A percentile compares a stretch with the other conserved stretches of the same genome.
These are phyloP conservation scores for Stenichneumon culpator DNA, from an alignment of 2,888 invertebrate genomes.

Conservation along the genomic window DNA sequence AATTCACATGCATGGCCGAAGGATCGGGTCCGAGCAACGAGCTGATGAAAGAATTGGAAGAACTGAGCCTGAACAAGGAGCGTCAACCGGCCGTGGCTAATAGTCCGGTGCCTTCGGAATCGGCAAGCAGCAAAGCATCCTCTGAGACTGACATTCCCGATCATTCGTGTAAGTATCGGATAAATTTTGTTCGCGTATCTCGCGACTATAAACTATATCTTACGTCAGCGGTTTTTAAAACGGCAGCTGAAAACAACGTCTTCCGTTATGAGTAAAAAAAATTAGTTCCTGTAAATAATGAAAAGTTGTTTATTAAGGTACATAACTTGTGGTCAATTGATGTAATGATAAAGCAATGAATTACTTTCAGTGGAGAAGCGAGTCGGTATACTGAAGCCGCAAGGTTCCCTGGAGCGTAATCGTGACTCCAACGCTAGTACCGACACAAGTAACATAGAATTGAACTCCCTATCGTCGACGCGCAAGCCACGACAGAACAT, in stretches of 20 bases:
- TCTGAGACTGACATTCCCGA: conserved; percentile 80
- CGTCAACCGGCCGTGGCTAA: conserved; percentile 74
- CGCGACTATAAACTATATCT: neutral
- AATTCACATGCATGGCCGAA: conserved; percentile 84
- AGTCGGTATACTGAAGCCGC: conserved; percentile 90
- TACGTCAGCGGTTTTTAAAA: neutral
- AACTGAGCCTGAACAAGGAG: conserved; percentile 85
- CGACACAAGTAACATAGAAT: conserved; percentile 74
- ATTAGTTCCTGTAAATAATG: no score
- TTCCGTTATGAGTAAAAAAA: neutral
- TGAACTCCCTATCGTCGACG: conserved; percentile 68
- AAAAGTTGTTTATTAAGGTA: no score
- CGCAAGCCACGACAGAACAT: conserved; percentile 89
- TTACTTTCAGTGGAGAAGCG: conserved; percentile 86
- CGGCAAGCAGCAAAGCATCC: conserved; percentile 82
- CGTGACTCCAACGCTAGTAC: conserved; percentile 82
- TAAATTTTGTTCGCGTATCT: conserved; percentile 1
- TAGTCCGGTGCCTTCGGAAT: conserved; percentile 83
- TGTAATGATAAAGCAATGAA: neutral
- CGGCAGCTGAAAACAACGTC: neutral
- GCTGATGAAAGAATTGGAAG: conserved; percentile 87
- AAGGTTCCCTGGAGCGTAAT: conserved; percentile 90
- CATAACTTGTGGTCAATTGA: neutral
- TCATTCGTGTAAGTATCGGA: conserved; percentile 71
- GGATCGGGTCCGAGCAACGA: conserved; percentile 86